Base-by-base conservation (phyloP, 2,888 invertebrate genomes). In the Scaptomyza polygonia region DNA sequence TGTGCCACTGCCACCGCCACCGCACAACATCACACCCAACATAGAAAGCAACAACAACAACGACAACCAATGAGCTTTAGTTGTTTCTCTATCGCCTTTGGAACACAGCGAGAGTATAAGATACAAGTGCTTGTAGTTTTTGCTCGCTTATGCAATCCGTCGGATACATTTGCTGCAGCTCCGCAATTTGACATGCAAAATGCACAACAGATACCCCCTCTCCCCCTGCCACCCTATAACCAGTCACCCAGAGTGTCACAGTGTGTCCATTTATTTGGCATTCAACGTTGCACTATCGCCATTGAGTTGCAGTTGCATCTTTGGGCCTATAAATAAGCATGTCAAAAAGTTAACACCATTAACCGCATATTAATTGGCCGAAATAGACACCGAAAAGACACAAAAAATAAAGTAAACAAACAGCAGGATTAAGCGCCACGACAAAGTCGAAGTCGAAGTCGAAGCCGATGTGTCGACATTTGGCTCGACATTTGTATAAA, bases 311-410 rank as follows among this genome's bases (percentile, higher is more conserved):
- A 62, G 82, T 79, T 68, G 86, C 86, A 79, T 83, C 86, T 86
- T 56, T 64, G 75, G 34, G 80, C 48, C 86, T 65, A 83, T 83
- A 83, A 83, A 83, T 83, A 88, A 84, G 67, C 88, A 52, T 69
- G 86, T 82, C 82, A 76, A 86, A 67, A 75, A 72, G 77, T 72
- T 86, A 86, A 77, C 84, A 77, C 75, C 87, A 84, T 84, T 84
- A 88, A 75, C 78, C 84, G 84, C 88, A 84, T 84, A 88, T 88
- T 86, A 84, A 84, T 88, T 86, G 86, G 71, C 77, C 88, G 88
- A 87, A 87, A 81, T 81, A 71, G 85, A 81, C 70, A 87, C 87
- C 77, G n/a, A n/a, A n/a, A n/a, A 8, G 0, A 39, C 16, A 36
- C 14, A 14, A 6, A 14, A 36, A 5, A 32, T 29, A 21, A 43